Conservation (phyloP, 2,888 invertebrate genomes). For the Sinodicranocentrus sp. region DNA sequence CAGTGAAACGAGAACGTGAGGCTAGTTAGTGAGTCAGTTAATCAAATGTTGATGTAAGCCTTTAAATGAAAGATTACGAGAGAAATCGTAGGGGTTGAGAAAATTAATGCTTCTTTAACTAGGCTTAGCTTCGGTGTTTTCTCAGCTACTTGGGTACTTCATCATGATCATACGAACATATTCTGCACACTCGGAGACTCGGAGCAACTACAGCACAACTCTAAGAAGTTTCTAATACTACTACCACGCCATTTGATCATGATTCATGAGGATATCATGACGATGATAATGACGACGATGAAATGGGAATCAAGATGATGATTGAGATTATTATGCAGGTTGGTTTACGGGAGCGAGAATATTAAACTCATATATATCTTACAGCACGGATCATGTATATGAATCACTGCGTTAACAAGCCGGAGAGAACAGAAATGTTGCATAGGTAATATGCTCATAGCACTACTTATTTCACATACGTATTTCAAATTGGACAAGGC, state of each 20-base stretch:
- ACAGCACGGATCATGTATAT: too few relatives aligned
- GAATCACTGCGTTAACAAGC: too few relatives aligned
- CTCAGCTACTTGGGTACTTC: constrained; percentile 30
- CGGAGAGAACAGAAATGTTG: too few relatives aligned
- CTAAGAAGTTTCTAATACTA: too few relatives aligned
- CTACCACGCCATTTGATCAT: constrained; percentile 4
- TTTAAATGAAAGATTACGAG: not conserved
- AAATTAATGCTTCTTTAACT: constrained; percentile 15
- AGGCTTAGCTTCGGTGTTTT: constrained; percentile 12
- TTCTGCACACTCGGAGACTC: too few relatives aligned
- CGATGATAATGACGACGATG: constrained; percentile 28
- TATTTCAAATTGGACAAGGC: constrained; percentile 38
- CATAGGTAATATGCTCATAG: too few relatives aligned
- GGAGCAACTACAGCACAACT: too few relatives aligned
- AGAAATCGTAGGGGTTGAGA: constrained; percentile 23
- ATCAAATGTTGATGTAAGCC: constrained; percentile 22
- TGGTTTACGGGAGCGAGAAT: too few relatives aligned
- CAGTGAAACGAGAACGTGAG: constrained; percentile 25
- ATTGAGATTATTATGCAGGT: not conserved
- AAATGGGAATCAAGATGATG: constrained; percentile 31
- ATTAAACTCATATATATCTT: too few relatives aligned
- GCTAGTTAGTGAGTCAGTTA: constrained; percentile 24
- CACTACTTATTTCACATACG: too few relatives aligned
- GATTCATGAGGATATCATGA: constrained; percentile 34
- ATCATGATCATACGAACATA: too few relatives aligned